Evolutionary conservation across 1,140 invertebrate species (phyloP).

Genomic region (Phymorhynchus buccinoides): DNA sequence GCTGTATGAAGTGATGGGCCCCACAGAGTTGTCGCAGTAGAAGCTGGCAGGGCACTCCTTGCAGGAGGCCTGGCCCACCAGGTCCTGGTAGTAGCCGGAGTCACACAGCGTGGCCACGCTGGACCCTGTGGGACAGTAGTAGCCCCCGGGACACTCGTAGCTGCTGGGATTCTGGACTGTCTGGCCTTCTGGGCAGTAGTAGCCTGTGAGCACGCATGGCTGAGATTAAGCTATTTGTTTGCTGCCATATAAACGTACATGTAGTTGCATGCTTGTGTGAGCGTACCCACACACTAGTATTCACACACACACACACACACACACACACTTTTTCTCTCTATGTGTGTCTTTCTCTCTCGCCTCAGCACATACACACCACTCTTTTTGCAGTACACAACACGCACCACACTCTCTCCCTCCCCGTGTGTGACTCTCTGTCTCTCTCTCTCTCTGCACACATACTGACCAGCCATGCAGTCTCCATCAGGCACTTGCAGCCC

Average conservation of each 20-base stretch:
- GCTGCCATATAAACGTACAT: too few species aligned
- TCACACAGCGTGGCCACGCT: conserved; percentile 56
- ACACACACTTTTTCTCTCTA: too few species aligned
- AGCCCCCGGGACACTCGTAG: conserved; percentile 67
- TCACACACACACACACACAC: too few species aligned
- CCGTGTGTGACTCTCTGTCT: too few species aligned
- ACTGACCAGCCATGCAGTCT: conserved; percentile 61
- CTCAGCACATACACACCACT: too few species aligned
- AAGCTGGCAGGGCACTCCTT: conserved; percentile 65
- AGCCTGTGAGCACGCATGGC: conserved; percentile 52
- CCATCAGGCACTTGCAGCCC: conserved; percentile 60
- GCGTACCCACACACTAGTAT: too few species aligned
- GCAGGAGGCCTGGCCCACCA: conserved; percentile 54
- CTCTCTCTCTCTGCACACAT: background rate
- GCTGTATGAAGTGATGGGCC: conserved; percentile 62
- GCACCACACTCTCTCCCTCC: too few species aligned
- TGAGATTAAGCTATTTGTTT: background rate
- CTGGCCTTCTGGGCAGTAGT: conserved; percentile 67
- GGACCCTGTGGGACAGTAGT: conserved; percentile 61
- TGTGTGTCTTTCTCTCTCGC: too few species aligned
- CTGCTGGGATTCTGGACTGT: conserved; percentile 56
- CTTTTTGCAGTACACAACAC: too few species aligned
- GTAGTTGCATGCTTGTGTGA: too few species aligned
- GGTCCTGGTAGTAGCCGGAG: conserved; percentile 65
- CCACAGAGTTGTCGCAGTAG: conserved; percentile 65